Conservation (phyloP, 1,140 invertebrate species). For the Drosophila pruinosa region DNA sequence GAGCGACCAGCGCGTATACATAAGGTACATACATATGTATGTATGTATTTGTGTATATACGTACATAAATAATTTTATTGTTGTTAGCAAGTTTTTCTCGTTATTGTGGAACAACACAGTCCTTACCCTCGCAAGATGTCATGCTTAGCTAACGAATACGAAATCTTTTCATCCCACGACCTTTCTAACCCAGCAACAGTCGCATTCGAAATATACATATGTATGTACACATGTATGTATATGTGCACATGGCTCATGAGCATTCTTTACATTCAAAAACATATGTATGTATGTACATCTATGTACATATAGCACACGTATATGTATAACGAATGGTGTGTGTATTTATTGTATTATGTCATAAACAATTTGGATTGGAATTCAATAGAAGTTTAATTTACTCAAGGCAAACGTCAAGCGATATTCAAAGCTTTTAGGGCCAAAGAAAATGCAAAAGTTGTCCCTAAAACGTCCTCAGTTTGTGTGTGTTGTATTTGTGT, state of each 20-base stretch:
- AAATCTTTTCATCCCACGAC: neutral
- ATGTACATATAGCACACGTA: neutral
- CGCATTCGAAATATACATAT: conserved; percentile 14
- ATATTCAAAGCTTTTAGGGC: conserved; percentile 35
- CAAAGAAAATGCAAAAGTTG: conserved; percentile 76
- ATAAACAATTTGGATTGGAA: conserved; percentile 63
- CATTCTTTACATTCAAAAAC: neutral
- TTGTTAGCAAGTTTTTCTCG: conserved; percentile 74
- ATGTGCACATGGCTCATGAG: neutral
- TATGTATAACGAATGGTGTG: neutral
- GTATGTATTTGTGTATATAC: conserved; percentile 51
- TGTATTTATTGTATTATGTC: conserved; percentile 65
- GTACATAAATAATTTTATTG: conserved; percentile 70
- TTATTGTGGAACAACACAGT: conserved; percentile 39
- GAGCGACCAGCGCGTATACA: conserved; percentile 73
- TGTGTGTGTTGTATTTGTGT: conserved; percentile 25
- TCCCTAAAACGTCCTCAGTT: conserved; percentile 54
- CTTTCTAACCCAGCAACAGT: neutral
- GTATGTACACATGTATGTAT: neutral
- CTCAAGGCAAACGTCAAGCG: conserved; percentile 49
- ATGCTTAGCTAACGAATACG: conserved; percentile 20
- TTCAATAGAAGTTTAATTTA: conserved; percentile 55
- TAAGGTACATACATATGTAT: conserved; percentile 62
- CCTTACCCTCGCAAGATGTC: conserved; percentile 13
- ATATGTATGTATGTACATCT: neutral